Evolutionary conservation across 2,797 vertebrate genomes (phyloP), one percentile per base, ranked within the genome.

Genomic region (Sebastes diaconus): DNA sequence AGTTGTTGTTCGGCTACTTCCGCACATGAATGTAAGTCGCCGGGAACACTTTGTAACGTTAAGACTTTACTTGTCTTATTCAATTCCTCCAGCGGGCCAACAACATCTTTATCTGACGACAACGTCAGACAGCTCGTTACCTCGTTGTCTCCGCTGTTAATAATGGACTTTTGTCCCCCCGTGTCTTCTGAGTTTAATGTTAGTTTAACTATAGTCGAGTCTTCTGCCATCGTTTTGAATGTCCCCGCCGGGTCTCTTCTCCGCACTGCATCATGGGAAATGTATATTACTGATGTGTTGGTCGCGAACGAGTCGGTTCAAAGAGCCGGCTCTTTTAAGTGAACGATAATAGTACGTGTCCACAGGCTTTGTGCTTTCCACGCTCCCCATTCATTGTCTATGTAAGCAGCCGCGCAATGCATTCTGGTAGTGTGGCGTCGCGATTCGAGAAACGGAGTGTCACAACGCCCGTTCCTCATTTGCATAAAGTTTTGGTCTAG

Each of bases 181-280:
- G 10, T 32, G 3, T 39, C 46, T 6, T 65, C 66, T 0, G 64
- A 52, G 18, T 55, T 75, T n/a, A 13, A 10, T 22, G 39, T 39
- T 30, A 14, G 6, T 59, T 79, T 84, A 55, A 81, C 24, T 22
- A 22, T 9, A 13, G 6, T 63, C 13, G 8, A 76, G 9, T 52
- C 55, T 16, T 87, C 91, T 4, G 90, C 93, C 93, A 94, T 87
- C 34, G 36, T 90, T 96, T 95, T 93, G 91, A 95, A 95, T 77
- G 78, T 92, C 81, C 68, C 87, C 91, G 81, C 84, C 65, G 75
- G 74, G 7, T 77, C 3, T 77, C 3, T 6, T 42, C 20, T 3
- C 0, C 69, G 87, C 87, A 77, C 1, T 92, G 95, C 93, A 94
- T 95, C 90, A 95, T 95, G 95, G 95, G 95, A 94, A 87, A 86